Evolutionary conservation across 2,888 invertebrate species (phyloP), one percentile per base, ranked within the genome.

Genomic region (Amblyjoppa proteus): DNA sequence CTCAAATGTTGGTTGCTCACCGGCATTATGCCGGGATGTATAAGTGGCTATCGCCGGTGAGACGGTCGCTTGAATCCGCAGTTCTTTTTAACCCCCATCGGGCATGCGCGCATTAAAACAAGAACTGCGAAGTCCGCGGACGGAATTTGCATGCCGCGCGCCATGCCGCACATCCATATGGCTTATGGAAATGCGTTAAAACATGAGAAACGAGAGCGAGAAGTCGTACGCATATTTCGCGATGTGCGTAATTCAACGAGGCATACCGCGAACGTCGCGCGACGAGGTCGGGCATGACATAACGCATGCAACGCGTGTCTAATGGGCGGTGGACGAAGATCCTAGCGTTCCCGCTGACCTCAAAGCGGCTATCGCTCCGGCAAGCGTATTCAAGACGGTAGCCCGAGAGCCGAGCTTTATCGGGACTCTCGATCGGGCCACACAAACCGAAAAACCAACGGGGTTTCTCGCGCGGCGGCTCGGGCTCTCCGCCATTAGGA

Each of bases 371-470:
- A 3, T 13, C 41, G 56, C n/a, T 16, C 51, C 13, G 58, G 9
- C 53, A 56, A 70, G 53, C 31, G 38, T 75, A 74, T 83, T 82
- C 79, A 86, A 86, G 45, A 87, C 87, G 75, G 87, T 87, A 86
- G 87, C 84, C 79, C 13, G 66, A 81, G 74, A 78, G n/a, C 53
- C 9, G 16, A 20, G 51, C 58, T 70, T 86, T 86, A 87, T 87
- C 87, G 58, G 53, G 71, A 85, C 83, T 84, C 83, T 87, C 83
- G 84, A 87, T 87, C 87, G 79, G 81, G 81, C 81, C 85, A 61
- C 81, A 81, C 84, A 74, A 64, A 76, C 56, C 56, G 69, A 84
- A 81, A 73, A 79, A 64, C 81, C 78, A 69, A 7, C 41, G 49
- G n/a, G 45, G 61, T 56, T 45, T 78, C 56, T 16, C 45, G 20